Conservation (phyloP, 1,140 invertebrate genomes). For the Cryptotermes secundus region DNA sequence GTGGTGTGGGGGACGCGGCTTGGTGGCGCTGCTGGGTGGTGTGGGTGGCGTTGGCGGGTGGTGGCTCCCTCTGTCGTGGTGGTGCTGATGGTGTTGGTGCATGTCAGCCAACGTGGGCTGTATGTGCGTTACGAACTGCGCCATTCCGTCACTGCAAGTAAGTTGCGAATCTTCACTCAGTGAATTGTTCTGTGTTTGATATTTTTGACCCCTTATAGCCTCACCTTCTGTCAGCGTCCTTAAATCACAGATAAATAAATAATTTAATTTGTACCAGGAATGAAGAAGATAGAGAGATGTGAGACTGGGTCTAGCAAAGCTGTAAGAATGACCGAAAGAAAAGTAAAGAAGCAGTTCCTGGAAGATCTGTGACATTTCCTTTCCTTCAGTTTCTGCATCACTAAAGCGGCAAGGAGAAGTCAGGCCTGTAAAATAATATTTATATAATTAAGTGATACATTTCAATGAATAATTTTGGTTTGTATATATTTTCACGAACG, state of each 20-base stretch:
- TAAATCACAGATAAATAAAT: too few species aligned
- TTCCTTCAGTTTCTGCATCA: too few species aligned
- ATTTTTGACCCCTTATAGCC: too few species aligned
- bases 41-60: slow-evolving; percentile 28
- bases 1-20: not conserved
- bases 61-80: slow-evolving; percentile 41
- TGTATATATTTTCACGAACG: too few species aligned
- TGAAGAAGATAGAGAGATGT: not conserved
- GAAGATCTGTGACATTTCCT: too few species aligned
- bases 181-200: too few species aligned
- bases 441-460: too few species aligned
- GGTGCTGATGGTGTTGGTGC: slow-evolving; percentile 48
- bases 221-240: too few species aligned
- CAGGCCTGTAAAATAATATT: too few species aligned
- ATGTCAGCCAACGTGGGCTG: slow-evolving; percentile 57
- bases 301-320: not conserved
- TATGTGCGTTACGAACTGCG: slow-evolving; percentile 58
- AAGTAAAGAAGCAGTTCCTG: not conserved
- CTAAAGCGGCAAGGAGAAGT: too few species aligned
- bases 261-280: not conserved
- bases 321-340: not conserved
- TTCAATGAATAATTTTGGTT: too few species aligned
- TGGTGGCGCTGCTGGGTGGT: not conserved
- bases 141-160: slow-evolving; percentile 44
- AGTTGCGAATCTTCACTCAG: too few species aligned